Percentiles rank a stretch among this genome's conserved stretches.
Evolutionary conservation across 2,113 vertebrate genomes (phyloP).

Genomic region (Cephalopterus ornatus): DNA sequence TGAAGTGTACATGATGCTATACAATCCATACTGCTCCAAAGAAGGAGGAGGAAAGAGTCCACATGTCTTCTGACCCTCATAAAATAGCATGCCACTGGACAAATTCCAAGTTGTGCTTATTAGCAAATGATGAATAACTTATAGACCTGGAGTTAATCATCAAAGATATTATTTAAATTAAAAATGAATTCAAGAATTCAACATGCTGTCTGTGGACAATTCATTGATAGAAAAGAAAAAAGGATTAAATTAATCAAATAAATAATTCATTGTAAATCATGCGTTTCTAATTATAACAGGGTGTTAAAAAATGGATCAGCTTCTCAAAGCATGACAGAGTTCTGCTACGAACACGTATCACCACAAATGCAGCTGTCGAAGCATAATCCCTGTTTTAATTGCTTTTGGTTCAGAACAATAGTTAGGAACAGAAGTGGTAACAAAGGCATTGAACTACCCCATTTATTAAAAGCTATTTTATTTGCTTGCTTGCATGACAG

Average conservation of each 20-base stretch:
- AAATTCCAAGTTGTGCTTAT: neutral
- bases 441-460: neutral
- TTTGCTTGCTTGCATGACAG: constrained; percentile 38
- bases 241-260: constrained; percentile 48
- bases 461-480: constrained; percentile 19
- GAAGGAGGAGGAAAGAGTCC: neutral
- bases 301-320: constrained; percentile 44
- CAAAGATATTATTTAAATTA: constrained; percentile 29
- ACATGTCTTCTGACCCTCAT: neutral
- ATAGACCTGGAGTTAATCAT: neutral
- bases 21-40: neutral
- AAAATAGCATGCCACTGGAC: neutral
- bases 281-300: constrained; percentile 41
- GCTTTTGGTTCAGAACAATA: constrained; percentile 31
- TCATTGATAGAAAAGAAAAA: constrained; percentile 25
- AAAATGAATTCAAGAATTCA: constrained; percentile 38
- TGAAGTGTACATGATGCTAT: neutral
- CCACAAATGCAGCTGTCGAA: neutral
- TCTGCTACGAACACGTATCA: neutral
- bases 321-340: neutral
- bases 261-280: constrained; percentile 52
- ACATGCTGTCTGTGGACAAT: neutral
- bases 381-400: constrained; percentile 44
- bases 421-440: neutral
- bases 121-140: constrained; percentile 6